A percentile compares a stretch with the other conserved stretches of the same genome.
These are phyloP conservation scores for Anagrus nilaparvatae DNA, from an alignment of 1,140 invertebrate genomes.

Conservation along the genomic window DNA sequence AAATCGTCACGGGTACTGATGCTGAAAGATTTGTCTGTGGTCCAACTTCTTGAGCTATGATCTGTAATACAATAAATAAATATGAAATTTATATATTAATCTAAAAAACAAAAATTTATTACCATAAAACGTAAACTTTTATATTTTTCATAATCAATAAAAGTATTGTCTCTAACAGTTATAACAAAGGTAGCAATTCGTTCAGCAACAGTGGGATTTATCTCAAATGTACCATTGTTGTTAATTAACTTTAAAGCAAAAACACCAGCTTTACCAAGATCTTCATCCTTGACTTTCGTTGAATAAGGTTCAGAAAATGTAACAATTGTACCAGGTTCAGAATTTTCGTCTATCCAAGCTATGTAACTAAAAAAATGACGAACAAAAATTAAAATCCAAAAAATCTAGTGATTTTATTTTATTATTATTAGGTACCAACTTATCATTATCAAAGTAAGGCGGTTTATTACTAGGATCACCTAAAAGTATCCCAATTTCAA, in stretches of 20 bases:
- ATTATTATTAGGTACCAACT: conserved; percentile 41
- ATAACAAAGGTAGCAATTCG: conserved; percentile 70
- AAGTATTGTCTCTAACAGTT: conserved; percentile 66
- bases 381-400: background rate
- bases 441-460: conserved; percentile 67
- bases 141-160: conserved; percentile 73
- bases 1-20: conserved; percentile 63
- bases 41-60: conserved; percentile 69
- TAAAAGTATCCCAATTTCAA: conserved; percentile 67
- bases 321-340: conserved; percentile 64
- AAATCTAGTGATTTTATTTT: background rate
- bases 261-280: conserved; percentile 72
- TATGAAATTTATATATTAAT: background rate
- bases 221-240: conserved; percentile 80
- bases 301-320: conserved; percentile 59
- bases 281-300: conserved; percentile 63
- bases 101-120: conserved; percentile 13
- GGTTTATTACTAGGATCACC: conserved; percentile 63
- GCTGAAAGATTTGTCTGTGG: conserved; percentile 62
- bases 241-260: conserved; percentile 68
- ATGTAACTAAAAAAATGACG: conserved; percentile 48
- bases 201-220: conserved; percentile 78
- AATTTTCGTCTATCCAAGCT: conserved; percentile 70
- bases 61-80: conserved; percentile 37
- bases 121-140: conserved; percentile 62